Evolutionary conservation across 2,797 vertebrate species (phyloP), one percentile per base, ranked within the genome.

Genomic region (Diglossa cyanea): DNA sequence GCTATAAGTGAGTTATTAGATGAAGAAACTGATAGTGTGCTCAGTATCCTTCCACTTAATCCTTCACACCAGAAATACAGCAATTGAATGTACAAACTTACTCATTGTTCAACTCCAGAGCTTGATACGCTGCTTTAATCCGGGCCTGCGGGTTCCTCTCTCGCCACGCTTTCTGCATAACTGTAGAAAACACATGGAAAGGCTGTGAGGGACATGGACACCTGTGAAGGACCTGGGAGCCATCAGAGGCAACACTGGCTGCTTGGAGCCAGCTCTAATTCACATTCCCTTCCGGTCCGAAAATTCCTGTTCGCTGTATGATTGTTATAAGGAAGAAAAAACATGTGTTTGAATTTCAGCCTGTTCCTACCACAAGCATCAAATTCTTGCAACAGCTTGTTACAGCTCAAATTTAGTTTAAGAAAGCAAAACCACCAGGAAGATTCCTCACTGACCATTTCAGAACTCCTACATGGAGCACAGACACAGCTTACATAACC

Each of bases 121-220:
- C 99, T 98, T 99, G 99, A 95, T 99, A 98, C 2, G 99, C 99
- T 96, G 99, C 99, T 98, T 99, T 99, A 95, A 99, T 99, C 95
- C 99, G 98, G 94, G 99, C 99, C 93, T 99, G 99, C 63, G 99
- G 99, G 97, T 99, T 99, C 97, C 99, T 98, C 97, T 99, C 99
- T 67, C 99, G 98, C 99, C 99, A 99, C 9, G 99, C 99, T 95
- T 99, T 99, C 98, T 99, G 99, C 99, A 99, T 99, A 87, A 99
- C 99, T 99, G 98, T 80, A 80, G 94, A 37, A 72, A 96, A 97
- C 88, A 93, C 72, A 96, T 14, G 44, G 92, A 44, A 66, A 96
- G 73, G 60, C 88, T 89, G 85, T 96, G 62, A 94, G 83, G 93
- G 91, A 86, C 72, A 88, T 15, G 86, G 88, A 68, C 72, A 75